Percentiles rank a stretch among this genome's conserved stretches.
phyloP scores from a whole-genome alignment of 1,140 invertebrate species.

The Drosophila rufa region DNA sequence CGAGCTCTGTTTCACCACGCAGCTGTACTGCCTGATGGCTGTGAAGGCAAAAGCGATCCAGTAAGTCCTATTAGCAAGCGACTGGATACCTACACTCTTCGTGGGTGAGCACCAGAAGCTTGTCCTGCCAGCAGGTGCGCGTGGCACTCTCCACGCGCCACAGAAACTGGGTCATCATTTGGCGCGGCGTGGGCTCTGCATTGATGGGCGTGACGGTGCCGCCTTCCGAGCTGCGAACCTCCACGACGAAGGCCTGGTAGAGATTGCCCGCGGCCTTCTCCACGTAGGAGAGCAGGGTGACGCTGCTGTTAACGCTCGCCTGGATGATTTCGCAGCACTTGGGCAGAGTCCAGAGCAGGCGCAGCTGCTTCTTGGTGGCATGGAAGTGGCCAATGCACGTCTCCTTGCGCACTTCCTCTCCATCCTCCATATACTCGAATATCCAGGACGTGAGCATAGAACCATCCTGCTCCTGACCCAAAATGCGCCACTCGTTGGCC shows the following conservation, averaged over 20 bases:
- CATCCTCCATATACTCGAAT: constrained; percentile 85
- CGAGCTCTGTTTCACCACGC: constrained; percentile 68
- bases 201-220: constrained; percentile 86
- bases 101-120: constrained; percentile 91
- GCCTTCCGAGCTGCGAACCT: constrained; percentile 86
- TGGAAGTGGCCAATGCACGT: constrained; percentile 78
- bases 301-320: constrained; percentile 90
- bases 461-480: constrained; percentile 91
- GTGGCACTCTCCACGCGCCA: constrained; percentile 88
- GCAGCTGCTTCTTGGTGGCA: constrained; percentile 86
- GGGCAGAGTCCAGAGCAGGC: constrained; percentile 88
- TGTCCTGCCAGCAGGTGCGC: constrained; percentile 88
- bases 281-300: constrained; percentile 89
- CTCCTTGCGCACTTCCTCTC: constrained; percentile 67
- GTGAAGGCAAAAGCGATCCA: neutral
- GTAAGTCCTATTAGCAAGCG: too few relatives aligned
- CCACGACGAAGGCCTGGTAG: constrained; percentile 87
- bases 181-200: constrained; percentile 85
- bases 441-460: constrained; percentile 90
- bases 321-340: constrained; percentile 89
- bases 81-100: constrained; percentile 89
- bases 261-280: constrained; percentile 85
- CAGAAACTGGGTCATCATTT: constrained; percentile 92
- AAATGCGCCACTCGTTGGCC: constrained; percentile 90
- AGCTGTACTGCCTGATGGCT: constrained; percentile 77